Conservation (phyloP, 2,888 invertebrate species). For the Rhingia rostrata region DNA sequence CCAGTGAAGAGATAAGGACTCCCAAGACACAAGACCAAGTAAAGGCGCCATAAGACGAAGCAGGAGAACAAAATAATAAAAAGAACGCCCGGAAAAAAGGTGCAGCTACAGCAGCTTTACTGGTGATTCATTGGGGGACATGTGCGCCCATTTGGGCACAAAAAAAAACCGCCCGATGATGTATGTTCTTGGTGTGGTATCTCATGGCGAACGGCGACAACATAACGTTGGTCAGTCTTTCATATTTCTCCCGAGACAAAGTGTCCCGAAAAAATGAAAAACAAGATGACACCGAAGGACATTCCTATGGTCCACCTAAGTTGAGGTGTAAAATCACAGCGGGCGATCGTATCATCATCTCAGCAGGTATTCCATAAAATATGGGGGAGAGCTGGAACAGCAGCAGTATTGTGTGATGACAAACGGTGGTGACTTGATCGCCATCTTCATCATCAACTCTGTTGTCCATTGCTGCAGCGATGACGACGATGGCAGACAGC, state of each 20-base stretch:
- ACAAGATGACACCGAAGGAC: slow-evolving; percentile 36
- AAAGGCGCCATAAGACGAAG: slow-evolving; percentile 69
- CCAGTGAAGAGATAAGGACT: slow-evolving; percentile 71
- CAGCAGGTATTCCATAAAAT: slow-evolving; percentile 58
- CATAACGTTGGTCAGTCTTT: slow-evolving; percentile 71
- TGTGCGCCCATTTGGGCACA: slow-evolving; percentile 47
- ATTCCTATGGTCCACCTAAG: slow-evolving; percentile 41
- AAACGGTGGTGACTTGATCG: slow-evolving; percentile 36
- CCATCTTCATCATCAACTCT: slow-evolving; percentile 4
- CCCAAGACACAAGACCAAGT: slow-evolving; percentile 31
- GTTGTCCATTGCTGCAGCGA: slow-evolving; percentile 1
- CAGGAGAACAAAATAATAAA: slow-evolving; percentile 20
- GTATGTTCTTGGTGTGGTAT: slow-evolving; percentile 63
- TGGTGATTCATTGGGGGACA: slow-evolving; percentile 66
- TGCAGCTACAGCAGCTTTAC: slow-evolving; percentile 69
- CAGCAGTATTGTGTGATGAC: slow-evolving; percentile 20
- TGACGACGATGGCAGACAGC: slow-evolving; percentile 14
- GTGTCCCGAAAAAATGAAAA: slow-evolving; percentile 32
- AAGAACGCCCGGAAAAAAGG: slow-evolving; percentile 37
- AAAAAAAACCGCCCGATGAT: slow-evolving; percentile 58
- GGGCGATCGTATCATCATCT: slow-evolving; percentile 70
- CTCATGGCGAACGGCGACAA: slow-evolving; percentile 49
- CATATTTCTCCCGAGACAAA: slow-evolving; percentile 62
- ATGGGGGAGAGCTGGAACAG: slow-evolving; percentile 47
- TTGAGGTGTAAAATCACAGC: slow-evolving; percentile 70